Conservation (phyloP, 2,888 invertebrate species). For the Eretmocerus hayati region DNA sequence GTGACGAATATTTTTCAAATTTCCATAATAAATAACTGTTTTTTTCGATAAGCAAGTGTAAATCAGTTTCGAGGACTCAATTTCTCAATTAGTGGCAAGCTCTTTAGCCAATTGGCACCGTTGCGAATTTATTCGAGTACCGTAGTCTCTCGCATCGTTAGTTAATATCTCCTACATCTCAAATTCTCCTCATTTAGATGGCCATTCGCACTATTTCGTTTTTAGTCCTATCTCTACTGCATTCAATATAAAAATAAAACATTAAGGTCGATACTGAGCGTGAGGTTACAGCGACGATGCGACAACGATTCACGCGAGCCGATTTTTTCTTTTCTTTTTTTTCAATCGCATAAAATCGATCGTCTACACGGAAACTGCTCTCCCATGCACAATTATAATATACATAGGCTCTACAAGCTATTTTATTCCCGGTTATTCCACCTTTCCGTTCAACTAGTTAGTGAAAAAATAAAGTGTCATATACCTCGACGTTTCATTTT, state of each 20-base stretch:
- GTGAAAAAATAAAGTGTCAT: constrained; percentile 49
- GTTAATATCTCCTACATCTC: too few relatives aligned
- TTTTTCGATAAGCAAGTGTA: too few relatives aligned
- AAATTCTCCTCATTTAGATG: too few relatives aligned
- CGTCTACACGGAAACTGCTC: neutral
- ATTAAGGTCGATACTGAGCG: constrained; percentile 42
- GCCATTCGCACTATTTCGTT: neutral
- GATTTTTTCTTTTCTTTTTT: too few relatives aligned
- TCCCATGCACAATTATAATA: constrained; percentile 31
- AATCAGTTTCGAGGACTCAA: too few relatives aligned
- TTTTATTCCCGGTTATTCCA: constrained; percentile 17
- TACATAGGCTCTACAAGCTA: constrained; percentile 45
- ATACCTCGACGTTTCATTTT: constrained; percentile 24
- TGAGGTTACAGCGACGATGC: constrained; percentile 26
- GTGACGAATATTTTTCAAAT: too few relatives aligned
- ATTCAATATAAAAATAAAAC: constrained; percentile 42
- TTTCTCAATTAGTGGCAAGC: too few relatives aligned
- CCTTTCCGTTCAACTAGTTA: constrained; percentile 31
- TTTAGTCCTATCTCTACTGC: constrained; percentile 20
- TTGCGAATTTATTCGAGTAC: too few relatives aligned
- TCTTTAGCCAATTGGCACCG: too few relatives aligned
- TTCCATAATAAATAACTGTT: too few relatives aligned
- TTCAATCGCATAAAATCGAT: too few relatives aligned
- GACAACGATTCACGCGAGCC: neutral
- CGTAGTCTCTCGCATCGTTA: too few relatives aligned